A percentile compares a stretch with the other conserved stretches of the same genome.
phyloP scores from a whole-genome alignment of 1,140 invertebrate species.

The Zaprionus tsacasi region DNA sequence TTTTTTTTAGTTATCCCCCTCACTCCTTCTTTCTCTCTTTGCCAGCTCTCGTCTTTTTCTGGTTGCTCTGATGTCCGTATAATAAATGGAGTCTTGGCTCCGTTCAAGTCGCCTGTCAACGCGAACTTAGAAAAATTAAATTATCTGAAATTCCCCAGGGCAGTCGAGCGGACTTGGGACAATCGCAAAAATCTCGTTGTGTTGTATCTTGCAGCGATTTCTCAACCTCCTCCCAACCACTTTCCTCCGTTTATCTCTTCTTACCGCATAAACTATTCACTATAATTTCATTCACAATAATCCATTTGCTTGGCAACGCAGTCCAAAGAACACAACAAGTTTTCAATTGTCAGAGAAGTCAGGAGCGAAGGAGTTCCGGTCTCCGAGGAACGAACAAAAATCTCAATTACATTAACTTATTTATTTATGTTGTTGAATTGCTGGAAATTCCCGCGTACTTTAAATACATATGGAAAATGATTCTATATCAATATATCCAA shows the following conservation, averaged over 20 bases:
- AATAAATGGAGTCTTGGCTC: slow-evolving; percentile 18
- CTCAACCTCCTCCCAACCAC: not conserved
- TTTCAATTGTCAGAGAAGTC: slow-evolving; percentile 38
- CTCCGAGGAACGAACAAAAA: slow-evolving; percentile 44
- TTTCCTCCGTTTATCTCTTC: too few species aligned
- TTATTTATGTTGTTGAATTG: slow-evolving; percentile 59
- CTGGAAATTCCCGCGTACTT: not conserved
- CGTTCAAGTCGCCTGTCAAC: slow-evolving; percentile 17
- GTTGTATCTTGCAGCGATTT: slow-evolving; percentile 37
- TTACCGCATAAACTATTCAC: slow-evolving; percentile 39
- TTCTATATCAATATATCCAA: too few species aligned
- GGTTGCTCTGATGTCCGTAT: not conserved
- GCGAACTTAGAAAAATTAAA: slow-evolving; percentile 17
- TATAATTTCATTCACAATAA: slow-evolving; percentile 48
- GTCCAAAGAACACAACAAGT: slow-evolving; percentile 23
- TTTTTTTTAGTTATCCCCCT: not conserved
- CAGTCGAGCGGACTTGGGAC: slow-evolving; percentile 12
- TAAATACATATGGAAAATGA: not conserved
- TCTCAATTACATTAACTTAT: slow-evolving; percentile 67
- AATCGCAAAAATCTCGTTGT: slow-evolving; percentile 5
- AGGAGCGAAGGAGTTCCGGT: slow-evolving; percentile 4
- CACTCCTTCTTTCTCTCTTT: not conserved
- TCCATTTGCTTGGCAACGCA: slow-evolving; percentile 14
- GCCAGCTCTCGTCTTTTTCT: not conserved
- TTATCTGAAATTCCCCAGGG: slow-evolving; percentile 43